These are phyloP conservation scores for Sclerodermus sp. DNA, from an alignment of 2,888 invertebrate genomes.

Conservation along the genomic window DNA sequence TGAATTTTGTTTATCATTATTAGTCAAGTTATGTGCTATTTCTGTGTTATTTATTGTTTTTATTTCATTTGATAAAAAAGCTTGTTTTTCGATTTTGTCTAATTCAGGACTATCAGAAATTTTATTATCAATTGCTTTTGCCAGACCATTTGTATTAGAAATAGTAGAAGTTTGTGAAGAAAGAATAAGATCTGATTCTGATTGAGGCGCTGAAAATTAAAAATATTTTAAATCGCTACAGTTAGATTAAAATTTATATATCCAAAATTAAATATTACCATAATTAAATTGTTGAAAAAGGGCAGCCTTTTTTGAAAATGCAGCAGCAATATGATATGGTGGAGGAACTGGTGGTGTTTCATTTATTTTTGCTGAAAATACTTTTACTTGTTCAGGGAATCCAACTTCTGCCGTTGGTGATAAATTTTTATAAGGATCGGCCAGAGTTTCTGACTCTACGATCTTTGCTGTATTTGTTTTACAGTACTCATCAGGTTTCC, in stretches of 20 bases:
- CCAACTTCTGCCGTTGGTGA: constrained; percentile 24
- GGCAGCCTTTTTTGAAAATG: constrained; percentile 76
- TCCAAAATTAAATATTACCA: constrained; percentile 17
- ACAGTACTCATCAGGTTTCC: constrained; percentile 53
- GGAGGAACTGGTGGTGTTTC: constrained; percentile 63
- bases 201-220: constrained; percentile 8
- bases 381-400: constrained; percentile 11
- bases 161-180: too few species aligned
- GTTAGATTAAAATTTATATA: too few species aligned
- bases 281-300: constrained; percentile 49
- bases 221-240: too few species aligned
- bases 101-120: too few species aligned
- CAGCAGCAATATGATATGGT: constrained; percentile 83
- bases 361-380: constrained; percentile 31
- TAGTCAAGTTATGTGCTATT: background rate
- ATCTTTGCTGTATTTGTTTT: constrained; percentile 51
- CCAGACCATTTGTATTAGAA: too few species aligned
- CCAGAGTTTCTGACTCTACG: constrained; percentile 49
- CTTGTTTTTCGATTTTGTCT: too few species aligned
- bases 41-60: constrained; percentile 3
- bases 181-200: background rate
- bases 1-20: constrained; percentile 9
- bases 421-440: constrained; percentile 39
- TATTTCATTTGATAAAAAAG: background rate
- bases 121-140: too few species aligned